phyloP scores from a whole-genome alignment of 2,113 vertebrate genomes.

The Pluvianellus socialis region DNA sequence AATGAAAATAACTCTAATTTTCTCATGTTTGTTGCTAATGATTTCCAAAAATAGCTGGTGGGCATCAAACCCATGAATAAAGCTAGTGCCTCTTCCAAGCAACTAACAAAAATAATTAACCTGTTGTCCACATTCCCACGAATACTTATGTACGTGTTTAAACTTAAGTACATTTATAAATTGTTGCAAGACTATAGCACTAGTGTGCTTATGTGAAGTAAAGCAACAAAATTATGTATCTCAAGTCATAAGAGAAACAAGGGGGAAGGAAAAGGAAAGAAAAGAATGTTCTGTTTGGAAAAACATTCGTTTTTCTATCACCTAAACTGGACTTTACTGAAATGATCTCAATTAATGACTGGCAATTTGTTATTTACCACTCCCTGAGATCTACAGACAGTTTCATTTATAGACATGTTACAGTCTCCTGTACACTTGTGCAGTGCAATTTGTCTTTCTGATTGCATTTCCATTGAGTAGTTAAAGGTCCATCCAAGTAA shows the following conservation, averaged over 20 bases:
- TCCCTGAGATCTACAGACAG: not conserved
- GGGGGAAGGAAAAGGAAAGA: not conserved
- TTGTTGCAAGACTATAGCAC: not conserved
- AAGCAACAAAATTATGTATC: not conserved
- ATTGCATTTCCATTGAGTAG: not conserved
- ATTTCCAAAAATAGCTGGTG: conserved; percentile 24
- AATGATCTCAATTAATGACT: not conserved
- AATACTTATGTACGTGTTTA: not conserved
- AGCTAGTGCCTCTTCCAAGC: not conserved
- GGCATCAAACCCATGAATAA: not conserved
- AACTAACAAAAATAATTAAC: conserved; percentile 38
- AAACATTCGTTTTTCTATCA: conserved; percentile 5
- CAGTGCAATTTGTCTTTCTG: not conserved
- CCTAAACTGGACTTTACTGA: not conserved
- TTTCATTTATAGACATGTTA: not conserved
- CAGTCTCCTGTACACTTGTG: not conserved
- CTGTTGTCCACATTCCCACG: not conserved
- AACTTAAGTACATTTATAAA: not conserved
- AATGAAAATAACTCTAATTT: not conserved
- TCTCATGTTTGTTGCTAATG: not conserved
- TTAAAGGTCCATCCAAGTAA: not conserved
- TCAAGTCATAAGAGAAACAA: not conserved
- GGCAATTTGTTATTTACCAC: not conserved
- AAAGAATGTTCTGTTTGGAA: not conserved
- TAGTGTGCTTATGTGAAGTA: not conserved